Conservation (phyloP, 2,113 vertebrate genomes). For the Myotis lucifugus region DNA sequence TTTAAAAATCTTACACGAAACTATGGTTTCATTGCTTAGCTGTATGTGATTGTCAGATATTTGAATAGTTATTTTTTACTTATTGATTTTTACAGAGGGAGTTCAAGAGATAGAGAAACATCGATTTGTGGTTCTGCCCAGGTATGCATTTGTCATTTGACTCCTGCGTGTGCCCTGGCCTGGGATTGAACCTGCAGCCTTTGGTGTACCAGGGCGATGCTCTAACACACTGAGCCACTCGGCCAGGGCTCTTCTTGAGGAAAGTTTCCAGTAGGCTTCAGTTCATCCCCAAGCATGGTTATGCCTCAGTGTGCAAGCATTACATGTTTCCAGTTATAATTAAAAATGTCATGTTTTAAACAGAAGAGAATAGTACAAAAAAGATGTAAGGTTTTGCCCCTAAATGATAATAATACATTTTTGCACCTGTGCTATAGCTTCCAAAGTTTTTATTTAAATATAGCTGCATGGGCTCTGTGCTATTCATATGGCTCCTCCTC, state of each 20-base stretch:
- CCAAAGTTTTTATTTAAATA: background rate
- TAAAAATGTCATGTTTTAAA: background rate
- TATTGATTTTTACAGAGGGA: background rate
- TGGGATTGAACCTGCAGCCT: background rate
- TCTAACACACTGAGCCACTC: background rate
- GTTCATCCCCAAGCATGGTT: background rate
- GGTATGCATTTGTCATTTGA: background rate
- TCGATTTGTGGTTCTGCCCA: background rate
- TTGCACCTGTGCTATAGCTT: background rate
- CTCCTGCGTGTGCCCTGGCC: background rate
- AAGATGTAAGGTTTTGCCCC: background rate
- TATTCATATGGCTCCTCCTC: background rate
- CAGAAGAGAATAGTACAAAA: background rate
- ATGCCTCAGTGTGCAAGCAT: background rate
- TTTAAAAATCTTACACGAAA: background rate
- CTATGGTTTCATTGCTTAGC: background rate
- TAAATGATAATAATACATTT: background rate
- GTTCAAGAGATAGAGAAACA: background rate
- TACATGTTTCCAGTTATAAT: background rate
- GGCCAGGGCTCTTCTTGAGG: background rate
- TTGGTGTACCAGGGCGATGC: too few relatives aligned
- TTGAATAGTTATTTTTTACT: background rate
- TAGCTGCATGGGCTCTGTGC: background rate
- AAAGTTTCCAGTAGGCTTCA: background rate
- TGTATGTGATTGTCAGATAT: background rate